Base-by-base conservation (phyloP, 2,888 invertebrate species). In the Serripes groenlandicus region DNA sequence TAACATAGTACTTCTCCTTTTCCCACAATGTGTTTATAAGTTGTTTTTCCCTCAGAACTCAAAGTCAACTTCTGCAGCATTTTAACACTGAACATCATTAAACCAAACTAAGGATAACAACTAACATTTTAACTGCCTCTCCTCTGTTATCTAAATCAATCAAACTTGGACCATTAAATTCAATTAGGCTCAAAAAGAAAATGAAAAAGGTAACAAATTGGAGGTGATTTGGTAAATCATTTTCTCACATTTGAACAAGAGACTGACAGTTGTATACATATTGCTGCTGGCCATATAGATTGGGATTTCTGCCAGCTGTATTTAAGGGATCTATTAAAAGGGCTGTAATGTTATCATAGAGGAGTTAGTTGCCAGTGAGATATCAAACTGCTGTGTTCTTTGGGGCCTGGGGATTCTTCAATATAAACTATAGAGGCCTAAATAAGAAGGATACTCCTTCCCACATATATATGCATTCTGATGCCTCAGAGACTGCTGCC, bases 161-260 rank as follows among this genome's bases (percentile, higher is more conserved):
- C 62, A 62, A 62, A 62, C 34, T n/a, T 32, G 62, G 30, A 32
- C 62, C 34, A 62, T 62, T 62, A 62, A 62, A 62, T 62, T 32
- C 62, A 62, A 62, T 62, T 62, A 34, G 62, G 34, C 62, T 62
- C 62, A 62, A 62, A 49, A 62, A 34, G 62, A 34, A n/a, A 62
- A 62, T 34, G 66, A 2, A 66, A 42, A 66, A 66, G 82, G 75
- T 75, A 78, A 71, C 82, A 82, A 78, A 75, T 75, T 78, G 32
- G 60, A 78, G 71, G 71, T 78, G 75, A 82, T 75, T 72, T 72
- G 82, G 64, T 74, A 66, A 78, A 75, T 68, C 71, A 78, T 75
- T 74, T 82, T 82, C 81, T 75, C 81, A 78, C 77, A n/a, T 62
- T 34, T 34, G 15, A 32, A 62, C 62, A 34, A 32, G 34, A 34